Percentiles rank a stretch among this genome's conserved stretches.
Evolutionary conservation across 1,140 invertebrate species (phyloP).

Genomic region (Chymomyza costata): DNA sequence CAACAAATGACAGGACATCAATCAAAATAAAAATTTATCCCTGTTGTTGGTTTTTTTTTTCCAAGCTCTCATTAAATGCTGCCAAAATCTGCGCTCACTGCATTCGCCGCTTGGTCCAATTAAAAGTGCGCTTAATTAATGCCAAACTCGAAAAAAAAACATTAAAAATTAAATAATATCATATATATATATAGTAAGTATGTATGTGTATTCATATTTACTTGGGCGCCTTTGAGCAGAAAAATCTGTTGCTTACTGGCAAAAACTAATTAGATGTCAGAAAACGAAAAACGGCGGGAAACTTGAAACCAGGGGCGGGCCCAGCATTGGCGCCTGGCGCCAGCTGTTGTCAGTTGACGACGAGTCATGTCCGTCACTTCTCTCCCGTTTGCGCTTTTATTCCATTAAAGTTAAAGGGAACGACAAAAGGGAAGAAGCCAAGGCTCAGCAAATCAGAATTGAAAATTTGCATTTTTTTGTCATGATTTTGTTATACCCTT

Average conservation of each 20-base stretch:
- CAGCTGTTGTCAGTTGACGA: slow-evolving; percentile 17
- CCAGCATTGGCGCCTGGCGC: slow-evolving; percentile 19
- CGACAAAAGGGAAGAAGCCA: slow-evolving; percentile 1
- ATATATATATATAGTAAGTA: too few species aligned
- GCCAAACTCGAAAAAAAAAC: slow-evolving; percentile 22
- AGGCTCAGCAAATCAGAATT: slow-evolving; percentile 35
- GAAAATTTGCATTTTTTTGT: slow-evolving; percentile 54
- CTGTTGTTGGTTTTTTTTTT: slow-evolving; percentile 1
- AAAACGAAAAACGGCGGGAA: slow-evolving; percentile 10
- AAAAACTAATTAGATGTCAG: slow-evolving; percentile 51
- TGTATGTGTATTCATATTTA: slow-evolving; percentile 42
- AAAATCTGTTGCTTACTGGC: slow-evolving; percentile 45
- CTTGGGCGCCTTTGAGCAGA: slow-evolving; percentile 8
- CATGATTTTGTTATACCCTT: too few species aligned
- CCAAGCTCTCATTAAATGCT: too few species aligned
- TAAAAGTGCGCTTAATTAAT: slow-evolving; percentile 52
- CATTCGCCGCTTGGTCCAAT: slow-evolving; percentile 26
- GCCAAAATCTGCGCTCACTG: too few species aligned
- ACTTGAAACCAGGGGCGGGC: slow-evolving; percentile 11
- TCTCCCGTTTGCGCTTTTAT: too few species aligned
- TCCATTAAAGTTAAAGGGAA: neutral
- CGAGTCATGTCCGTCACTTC: slow-evolving; percentile 28
- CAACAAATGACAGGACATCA: too few species aligned
- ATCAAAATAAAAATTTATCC: too few species aligned
- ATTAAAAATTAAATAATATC: too few species aligned